phyloP scores from a whole-genome alignment of 2,113 vertebrate species.

The Albula glossodonta region DNA sequence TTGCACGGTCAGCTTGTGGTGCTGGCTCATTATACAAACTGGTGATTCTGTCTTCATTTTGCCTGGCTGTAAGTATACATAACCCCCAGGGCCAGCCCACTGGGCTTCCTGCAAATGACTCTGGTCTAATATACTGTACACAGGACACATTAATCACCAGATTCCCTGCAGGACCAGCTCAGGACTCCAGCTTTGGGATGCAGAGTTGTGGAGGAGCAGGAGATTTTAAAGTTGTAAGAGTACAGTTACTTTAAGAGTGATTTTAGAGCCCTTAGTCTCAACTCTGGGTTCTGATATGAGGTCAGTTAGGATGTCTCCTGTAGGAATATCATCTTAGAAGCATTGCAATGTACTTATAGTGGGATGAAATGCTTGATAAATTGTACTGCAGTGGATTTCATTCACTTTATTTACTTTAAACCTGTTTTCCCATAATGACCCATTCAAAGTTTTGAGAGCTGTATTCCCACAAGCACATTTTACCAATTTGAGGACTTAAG shows the following conservation, averaged over 20 bases:
- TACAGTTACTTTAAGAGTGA: background rate
- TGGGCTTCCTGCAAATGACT: background rate
- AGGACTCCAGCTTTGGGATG: background rate
- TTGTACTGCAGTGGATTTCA: no score
- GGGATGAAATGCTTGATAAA: no score
- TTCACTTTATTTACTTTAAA: background rate
- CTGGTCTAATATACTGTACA: background rate
- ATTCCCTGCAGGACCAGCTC: background rate
- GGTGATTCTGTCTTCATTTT: background rate
- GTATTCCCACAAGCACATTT: background rate
- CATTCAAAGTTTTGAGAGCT: background rate
- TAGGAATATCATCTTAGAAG: no score
- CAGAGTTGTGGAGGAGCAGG: background rate
- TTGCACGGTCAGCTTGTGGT: background rate
- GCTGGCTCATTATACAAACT: background rate
- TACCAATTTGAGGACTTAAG: background rate
- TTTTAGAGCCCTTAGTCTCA: background rate
- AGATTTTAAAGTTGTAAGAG: background rate
- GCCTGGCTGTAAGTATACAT: background rate
- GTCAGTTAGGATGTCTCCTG: no score
- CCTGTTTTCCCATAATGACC: background rate
- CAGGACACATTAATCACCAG: background rate
- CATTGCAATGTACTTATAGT: no score
- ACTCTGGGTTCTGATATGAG: background rate
- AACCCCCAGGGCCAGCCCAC: background rate